Evolutionary conservation across 2,797 vertebrate genomes (phyloP).

Genomic region (Phataginus tricuspis): DNA sequence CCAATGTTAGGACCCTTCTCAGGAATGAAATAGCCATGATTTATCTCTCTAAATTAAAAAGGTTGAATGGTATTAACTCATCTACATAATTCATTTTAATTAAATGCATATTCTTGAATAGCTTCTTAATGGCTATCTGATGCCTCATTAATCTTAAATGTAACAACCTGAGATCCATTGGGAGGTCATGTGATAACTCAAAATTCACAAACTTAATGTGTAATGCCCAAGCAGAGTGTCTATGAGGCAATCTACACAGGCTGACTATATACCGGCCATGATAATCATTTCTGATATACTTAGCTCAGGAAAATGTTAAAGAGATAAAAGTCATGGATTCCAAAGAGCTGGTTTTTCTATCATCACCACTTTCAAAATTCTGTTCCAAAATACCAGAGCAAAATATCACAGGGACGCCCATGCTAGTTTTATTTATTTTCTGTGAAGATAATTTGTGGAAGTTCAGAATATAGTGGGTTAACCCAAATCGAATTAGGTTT

Average conservation of each 20-base stretch:
- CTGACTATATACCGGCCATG: not conserved
- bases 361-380: not conserved
- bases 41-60: conserved; percentile 74
- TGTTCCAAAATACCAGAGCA: not conserved
- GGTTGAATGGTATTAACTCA: conserved; percentile 77
- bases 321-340: not conserved
- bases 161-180: conserved; percentile 72
- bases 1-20: conserved; percentile 36
- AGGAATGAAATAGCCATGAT: conserved; percentile 56
- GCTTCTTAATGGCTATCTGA: conserved; percentile 73
- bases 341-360: not conserved
- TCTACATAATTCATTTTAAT: conserved; percentile 81
- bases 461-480: not conserved
- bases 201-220: conserved; percentile 63
- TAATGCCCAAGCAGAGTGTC: conserved; percentile 21
- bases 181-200: conserved; percentile 71
- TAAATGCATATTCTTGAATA: conserved; percentile 79
- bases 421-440: not conserved
- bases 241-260: not conserved
- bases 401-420: not conserved
- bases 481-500: not conserved
- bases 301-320: not conserved
- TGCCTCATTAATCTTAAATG: conserved; percentile 80
- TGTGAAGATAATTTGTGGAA: not conserved
- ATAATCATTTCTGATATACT: not conserved